Evolutionary conservation across 2,888 invertebrate genomes (phyloP).

Genomic region (Phanerotoma sp.): DNA sequence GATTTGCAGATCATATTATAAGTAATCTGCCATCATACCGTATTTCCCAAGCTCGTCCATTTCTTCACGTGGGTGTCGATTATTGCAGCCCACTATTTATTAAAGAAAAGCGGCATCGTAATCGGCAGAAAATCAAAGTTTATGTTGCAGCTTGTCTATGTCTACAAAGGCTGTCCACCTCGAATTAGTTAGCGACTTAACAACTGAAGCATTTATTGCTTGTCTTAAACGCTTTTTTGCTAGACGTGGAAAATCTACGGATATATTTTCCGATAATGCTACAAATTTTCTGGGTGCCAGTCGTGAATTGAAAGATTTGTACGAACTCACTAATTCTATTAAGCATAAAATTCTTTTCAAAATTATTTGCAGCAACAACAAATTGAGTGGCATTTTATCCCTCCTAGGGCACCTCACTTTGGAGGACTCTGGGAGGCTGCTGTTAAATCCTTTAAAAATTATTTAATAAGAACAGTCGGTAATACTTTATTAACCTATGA

Average conservation of each 20-base stretch:
- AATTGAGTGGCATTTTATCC: conserved; percentile 2
- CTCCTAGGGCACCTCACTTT: not conserved
- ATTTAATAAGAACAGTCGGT: not conserved
- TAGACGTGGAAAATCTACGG: conserved; percentile 10
- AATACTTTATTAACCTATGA: not conserved
- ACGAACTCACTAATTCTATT: not conserved
- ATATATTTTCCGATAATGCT: conserved; percentile 27
- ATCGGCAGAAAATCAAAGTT: not conserved
- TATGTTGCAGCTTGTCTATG: not conserved
- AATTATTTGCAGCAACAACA: not conserved
- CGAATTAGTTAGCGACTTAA: too few species aligned
- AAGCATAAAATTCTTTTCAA: not conserved
- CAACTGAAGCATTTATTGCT: conserved; percentile 30
- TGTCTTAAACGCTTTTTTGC: conserved; percentile 25
- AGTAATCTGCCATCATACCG: conserved; percentile 22
- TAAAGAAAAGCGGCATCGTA: not conserved
- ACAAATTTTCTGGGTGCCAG: conserved; percentile 27
- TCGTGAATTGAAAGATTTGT: conserved; percentile 14
- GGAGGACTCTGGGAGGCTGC: too few species aligned
- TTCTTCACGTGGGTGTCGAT: conserved; percentile 23
- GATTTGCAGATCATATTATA: conserved; percentile 17
- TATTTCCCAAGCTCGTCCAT: conserved; percentile 15
- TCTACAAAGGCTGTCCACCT: conserved; percentile 6
- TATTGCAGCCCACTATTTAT: conserved; percentile 30
- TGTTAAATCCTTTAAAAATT: too few species aligned